Conservation (phyloP, 2,113 vertebrate genomes). For the Equus przewalskii region DNA sequence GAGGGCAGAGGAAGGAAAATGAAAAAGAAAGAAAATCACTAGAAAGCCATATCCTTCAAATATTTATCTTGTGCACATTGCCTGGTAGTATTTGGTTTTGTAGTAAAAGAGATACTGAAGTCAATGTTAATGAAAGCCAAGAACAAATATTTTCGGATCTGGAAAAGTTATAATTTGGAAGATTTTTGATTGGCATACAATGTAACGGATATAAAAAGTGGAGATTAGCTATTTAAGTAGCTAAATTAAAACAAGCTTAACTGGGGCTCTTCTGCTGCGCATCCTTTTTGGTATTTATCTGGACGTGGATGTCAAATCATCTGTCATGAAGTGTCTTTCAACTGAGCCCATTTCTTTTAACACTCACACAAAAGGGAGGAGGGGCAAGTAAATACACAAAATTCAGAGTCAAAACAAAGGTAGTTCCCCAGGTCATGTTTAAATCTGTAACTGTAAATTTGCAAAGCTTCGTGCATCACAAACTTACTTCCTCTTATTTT, state of each 20-base stretch:
- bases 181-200: conserved; percentile 35
- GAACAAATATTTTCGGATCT: not conserved
- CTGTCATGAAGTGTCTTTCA: conserved; percentile 6
- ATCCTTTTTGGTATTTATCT: not conserved
- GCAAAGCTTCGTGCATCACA: not conserved
- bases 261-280: not conserved
- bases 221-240: not conserved
- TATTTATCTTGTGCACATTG: not conserved
- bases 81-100: not conserved
- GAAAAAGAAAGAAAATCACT: not conserved
- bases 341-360: not conserved
- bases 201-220: not conserved
- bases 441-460: not conserved
- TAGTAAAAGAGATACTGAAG: not conserved
- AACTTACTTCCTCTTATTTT: conserved; percentile 5
- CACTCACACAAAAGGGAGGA: no score
- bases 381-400: not conserved
- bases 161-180: not conserved
- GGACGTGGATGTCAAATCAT: not conserved
- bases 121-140: not conserved
- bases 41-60: not conserved
- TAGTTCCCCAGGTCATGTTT: not conserved
- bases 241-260: conserved; percentile 14
- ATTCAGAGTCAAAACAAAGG: conserved; percentile 49
- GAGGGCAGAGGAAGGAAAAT: not conserved